Base-by-base conservation (phyloP, 2,888 invertebrate species). In the Hydropsyche betteni region DNA sequence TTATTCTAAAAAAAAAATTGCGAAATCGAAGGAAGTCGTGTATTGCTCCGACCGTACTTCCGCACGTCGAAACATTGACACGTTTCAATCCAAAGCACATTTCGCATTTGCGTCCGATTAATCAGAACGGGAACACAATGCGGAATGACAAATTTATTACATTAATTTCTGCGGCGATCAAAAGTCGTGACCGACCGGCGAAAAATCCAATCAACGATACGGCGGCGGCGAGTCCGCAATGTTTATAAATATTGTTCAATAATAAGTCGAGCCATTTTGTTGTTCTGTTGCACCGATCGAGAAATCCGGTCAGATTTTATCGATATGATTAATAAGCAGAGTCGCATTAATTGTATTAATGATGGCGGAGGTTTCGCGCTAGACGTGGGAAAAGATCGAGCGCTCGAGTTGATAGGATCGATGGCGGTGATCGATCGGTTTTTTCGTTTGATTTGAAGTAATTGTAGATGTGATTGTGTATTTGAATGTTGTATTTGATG, bases 251-350 rank as follows among this genome's bases (percentile, higher is more conserved):
- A 44, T 44, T 10, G 44, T 44, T 10, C 44, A 10, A 44, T 44
- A 44, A 44, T 44, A 10, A 6, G 24, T 1, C 24, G 24, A 24
- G 24, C 2, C 24, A n/a, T 12, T 34, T 64, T 12, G 36, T 34
- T 34, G 64, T 6, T 36, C 64, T 33, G 33, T 36, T 64, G 36
- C 64, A 64, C 64, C 64, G 44, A 44, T 8, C 44, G 64, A 64
- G 64, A 72, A 72, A 72, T 72, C 72, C 72, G 72, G 72, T 72
- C 72, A 72, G 72, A 72, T 72, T 72, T 72, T 72, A 72, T 72
- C 72, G 24, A 24, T 58, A 72, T 72, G 72, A 72, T 72, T 72
- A 72, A 72, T 72, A 55, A 55, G 55, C 55, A 38, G 34, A 51
- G n/a, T 64, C 36, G 64, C 64, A 33, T 33, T 64, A 64, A 64